Evolutionary conservation across 2,888 invertebrate genomes (phyloP).

Genomic region (Heteromurus nitidus): DNA sequence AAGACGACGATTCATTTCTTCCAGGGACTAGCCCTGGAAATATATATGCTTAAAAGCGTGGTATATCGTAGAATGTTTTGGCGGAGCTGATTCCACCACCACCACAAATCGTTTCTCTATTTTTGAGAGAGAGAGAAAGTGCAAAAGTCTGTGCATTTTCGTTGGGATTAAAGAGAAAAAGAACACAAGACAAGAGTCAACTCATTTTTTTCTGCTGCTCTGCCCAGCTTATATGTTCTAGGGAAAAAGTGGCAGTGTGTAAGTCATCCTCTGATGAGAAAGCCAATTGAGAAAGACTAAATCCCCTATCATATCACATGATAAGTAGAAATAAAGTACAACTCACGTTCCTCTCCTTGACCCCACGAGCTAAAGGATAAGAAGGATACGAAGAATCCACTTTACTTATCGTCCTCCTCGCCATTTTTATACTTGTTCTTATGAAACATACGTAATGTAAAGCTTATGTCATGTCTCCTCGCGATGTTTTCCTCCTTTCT

Average conservation of each 20-base stretch:
- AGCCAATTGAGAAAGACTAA: conserved; percentile 47
- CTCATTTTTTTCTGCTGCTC: conserved; percentile 31
- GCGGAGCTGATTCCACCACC: no score
- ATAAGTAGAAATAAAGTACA: no score
- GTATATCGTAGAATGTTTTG: no score
- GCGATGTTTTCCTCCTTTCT: background rate
- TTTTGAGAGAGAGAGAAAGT: conserved; percentile 19
- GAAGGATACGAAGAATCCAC: background rate
- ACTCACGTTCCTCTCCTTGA: background rate
- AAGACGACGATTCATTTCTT: no score
- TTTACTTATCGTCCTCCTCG: background rate
- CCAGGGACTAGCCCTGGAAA: no score
- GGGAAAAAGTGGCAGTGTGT: conserved; percentile 10
- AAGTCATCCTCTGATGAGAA: conserved; percentile 24
- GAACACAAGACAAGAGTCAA: no score
- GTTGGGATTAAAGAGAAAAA: conserved; percentile 35
- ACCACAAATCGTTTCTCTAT: no score
- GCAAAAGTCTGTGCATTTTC: conserved; percentile 51
- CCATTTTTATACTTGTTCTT: background rate
- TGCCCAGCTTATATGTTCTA: no score
- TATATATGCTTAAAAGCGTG: background rate
- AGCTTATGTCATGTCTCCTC: no score
- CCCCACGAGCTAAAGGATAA: no score
- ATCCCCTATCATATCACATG: conserved; percentile 46
- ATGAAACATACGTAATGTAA: background rate